These are phyloP conservation scores for Zeuzera pyrina DNA, from an alignment of 2,888 invertebrate species.

Conservation along the genomic window DNA sequence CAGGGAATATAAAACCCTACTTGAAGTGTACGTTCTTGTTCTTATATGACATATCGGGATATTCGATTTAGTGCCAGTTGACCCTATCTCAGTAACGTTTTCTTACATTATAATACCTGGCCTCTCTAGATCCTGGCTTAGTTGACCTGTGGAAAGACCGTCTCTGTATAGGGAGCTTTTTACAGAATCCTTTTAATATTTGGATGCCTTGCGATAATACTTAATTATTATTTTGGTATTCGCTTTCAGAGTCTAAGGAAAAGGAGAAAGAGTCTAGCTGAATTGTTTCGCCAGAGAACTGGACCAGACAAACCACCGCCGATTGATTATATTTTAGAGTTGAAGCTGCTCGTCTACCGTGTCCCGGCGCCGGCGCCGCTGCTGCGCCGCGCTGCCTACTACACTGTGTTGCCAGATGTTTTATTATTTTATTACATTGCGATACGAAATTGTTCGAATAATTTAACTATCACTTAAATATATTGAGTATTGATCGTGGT, in stretches of 20 bases:
- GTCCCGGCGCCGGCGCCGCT: constrained; percentile 18
- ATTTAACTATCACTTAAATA: not conserved
- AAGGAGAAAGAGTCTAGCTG: constrained; percentile 80
- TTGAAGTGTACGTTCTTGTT: too few relatives aligned
- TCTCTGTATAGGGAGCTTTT: too few relatives aligned
- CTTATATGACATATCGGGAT: too few relatives aligned
- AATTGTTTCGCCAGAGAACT: constrained; percentile 62
- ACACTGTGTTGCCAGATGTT: constrained; percentile 56
- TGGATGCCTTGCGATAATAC: too few relatives aligned
- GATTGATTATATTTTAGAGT: constrained; percentile 67
- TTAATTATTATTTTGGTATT: constrained; percentile 7
- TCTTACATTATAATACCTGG: too few relatives aligned
- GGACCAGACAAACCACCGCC: constrained; percentile 71
- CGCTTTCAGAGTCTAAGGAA: constrained; percentile 77
- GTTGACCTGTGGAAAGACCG: too few relatives aligned
- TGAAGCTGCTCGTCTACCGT: constrained; percentile 36
- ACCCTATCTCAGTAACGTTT: too few relatives aligned
- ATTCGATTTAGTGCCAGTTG: too few relatives aligned
- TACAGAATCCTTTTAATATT: too few relatives aligned
- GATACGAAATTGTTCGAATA: constrained; percentile 38
- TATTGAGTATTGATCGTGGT: not conserved
- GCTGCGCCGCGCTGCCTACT: constrained; percentile 29
- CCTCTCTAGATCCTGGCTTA: too few relatives aligned
- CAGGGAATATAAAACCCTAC: too few relatives aligned
- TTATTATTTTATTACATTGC: constrained; percentile 31